Conservation (phyloP, 2,797 vertebrate species). For the Diglossa cyanea region DNA sequence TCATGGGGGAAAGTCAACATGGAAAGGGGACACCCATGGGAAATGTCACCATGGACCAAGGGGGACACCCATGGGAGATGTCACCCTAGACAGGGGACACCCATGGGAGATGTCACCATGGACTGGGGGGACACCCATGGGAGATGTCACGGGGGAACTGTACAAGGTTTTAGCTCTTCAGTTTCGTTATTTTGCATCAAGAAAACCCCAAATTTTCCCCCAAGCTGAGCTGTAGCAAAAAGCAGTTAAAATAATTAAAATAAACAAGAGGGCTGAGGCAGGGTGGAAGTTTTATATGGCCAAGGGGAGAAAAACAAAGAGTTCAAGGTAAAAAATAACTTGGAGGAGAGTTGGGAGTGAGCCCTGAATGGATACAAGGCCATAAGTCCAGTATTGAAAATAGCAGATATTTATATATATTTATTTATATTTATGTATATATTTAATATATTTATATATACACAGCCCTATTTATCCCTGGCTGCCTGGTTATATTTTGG, state of each 20-base stretch:
- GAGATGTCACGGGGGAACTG: neutral
- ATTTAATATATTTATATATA: neutral
- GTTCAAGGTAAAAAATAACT: neutral
- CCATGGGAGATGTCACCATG: neutral
- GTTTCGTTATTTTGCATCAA: fast-evolving
- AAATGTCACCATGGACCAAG: neutral
- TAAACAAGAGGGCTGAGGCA: neutral
- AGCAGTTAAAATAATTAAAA: fast-evolving
- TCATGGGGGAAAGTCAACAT: no score
- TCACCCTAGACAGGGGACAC: no score
- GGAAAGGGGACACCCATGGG: no score
- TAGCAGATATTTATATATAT: neutral
- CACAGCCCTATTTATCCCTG: neutral
- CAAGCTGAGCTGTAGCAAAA: neutral
- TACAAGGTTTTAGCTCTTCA: fast-evolving
- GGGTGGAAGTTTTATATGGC: neutral
- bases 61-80: no score
- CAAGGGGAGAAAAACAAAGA: neutral
- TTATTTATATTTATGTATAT: neutral
- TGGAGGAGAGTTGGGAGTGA: neutral
- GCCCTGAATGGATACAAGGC: neutral
- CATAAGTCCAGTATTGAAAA: neutral
- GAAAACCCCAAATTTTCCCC: neutral
- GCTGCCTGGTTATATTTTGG: neutral
- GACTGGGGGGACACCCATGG: no score